Conservation (phyloP, 1,140 invertebrate genomes). For the Drosophila sturtevanti region DNA sequence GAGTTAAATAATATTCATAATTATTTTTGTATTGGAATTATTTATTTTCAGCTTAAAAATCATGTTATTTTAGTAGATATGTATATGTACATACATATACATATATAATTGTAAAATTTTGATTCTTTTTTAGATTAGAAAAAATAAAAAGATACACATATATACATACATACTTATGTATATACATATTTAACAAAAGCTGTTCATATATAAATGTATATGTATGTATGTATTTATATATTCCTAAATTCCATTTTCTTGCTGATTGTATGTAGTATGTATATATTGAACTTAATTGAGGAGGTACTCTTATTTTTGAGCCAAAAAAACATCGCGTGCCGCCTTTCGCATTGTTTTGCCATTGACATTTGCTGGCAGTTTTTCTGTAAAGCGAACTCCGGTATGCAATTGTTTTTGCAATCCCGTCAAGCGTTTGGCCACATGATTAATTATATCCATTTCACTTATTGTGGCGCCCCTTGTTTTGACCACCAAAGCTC, state of each 20-base stretch:
- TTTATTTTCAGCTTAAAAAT: too few relatives aligned
- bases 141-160: too few relatives aligned
- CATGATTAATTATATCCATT: conserved; percentile 60
- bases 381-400: conserved; percentile 85
- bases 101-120: too few relatives aligned
- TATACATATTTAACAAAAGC: background rate
- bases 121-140: too few relatives aligned
- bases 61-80: too few relatives aligned
- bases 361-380: conserved; percentile 86
- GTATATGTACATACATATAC: too few relatives aligned
- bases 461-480: conserved; percentile 40
- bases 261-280: too few relatives aligned
- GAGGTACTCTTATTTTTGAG: conserved; percentile 17
- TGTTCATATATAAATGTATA: background rate
- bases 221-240: background rate
- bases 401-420: conserved; percentile 84
- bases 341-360: conserved; percentile 86
- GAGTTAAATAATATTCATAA: too few relatives aligned
- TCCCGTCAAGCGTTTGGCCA: conserved; percentile 75
- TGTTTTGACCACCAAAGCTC: conserved; percentile 58
- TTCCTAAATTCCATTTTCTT: background rate
- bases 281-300: background rate
- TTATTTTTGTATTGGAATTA: too few relatives aligned
- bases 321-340: conserved; percentile 76
- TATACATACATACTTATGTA: background rate